Base-by-base conservation (phyloP, 2,113 vertebrate species). In the Tursiops truncatus region DNA sequence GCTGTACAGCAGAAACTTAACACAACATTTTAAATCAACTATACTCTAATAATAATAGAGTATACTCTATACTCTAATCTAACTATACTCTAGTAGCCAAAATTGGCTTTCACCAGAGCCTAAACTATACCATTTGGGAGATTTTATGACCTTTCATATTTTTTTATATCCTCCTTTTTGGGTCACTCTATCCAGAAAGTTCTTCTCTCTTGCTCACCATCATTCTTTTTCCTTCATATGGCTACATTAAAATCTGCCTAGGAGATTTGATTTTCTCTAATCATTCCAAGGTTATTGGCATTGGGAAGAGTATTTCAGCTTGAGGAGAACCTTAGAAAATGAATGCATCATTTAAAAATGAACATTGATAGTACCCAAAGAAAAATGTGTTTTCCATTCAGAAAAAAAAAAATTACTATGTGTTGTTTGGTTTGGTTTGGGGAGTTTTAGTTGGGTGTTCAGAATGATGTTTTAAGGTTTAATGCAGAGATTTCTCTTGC, bases 301-400 rank as follows among this genome's bases (percentile, higher is more conserved):
- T 25, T 33, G 17, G 12, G 36, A 25, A 82, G 38, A 71, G 36
- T 92, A 70, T 91, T 95, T 93, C 68, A 93, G 28, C 80, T 96
- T 74, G 21, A 80, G 41, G 20, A 87, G n/a, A 95, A 60, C 36
- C 41, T 94, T 91, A 58, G 77, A 81, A 89, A 96, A 95, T 83
- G 50, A 90, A 88, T 33, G 53, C 1, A 47, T 89, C 60, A 81
- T 83, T 96, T 95, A 84, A 84, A 74, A 80, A 41, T 47, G 28
- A 95, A 87, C 14, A 67, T 23, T n/a, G 36, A 85, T 63, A 88
- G 60, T 67, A 58, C 8, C 36, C 36, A 93, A 89, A 80, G 79
- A 77, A 96, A 96, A 97, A 68, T 21, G 7, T 89, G 20, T 62
- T 96, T 91, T 85, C 41, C 67, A 87, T 67, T 94, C 58, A 79